phyloP scores from a whole-genome alignment of 2,113 vertebrate species.

The Trematomus loennbergii region DNA sequence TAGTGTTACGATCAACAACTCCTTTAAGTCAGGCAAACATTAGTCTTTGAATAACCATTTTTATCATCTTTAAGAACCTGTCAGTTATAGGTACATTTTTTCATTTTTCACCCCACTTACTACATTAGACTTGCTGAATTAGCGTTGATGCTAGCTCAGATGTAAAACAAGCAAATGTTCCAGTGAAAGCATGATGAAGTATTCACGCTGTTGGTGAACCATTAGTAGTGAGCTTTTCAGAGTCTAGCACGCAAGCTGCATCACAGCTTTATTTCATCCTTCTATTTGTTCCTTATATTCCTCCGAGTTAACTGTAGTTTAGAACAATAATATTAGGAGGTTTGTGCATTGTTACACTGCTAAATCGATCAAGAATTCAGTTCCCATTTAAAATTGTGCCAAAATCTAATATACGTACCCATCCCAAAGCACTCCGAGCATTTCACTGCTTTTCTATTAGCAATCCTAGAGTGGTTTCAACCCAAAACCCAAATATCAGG shows the following conservation, averaged over 20 bases:
- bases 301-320: background rate
- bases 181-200: conserved; percentile 45
- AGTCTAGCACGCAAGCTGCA: background rate
- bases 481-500: conserved; percentile 1
- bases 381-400: background rate
- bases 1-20: background rate
- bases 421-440: background rate
- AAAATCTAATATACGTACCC: background rate
- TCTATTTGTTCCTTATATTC: background rate
- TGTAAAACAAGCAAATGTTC: conserved; percentile 36
- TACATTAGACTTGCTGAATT: background rate
- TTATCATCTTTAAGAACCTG: background rate
- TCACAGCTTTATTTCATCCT: background rate
- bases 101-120: conserved; percentile 4
- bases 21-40: background rate
- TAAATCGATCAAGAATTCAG: background rate
- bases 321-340: background rate
- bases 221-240: conserved; percentile 4
- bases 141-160: conserved; percentile 23
- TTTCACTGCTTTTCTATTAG: background rate
- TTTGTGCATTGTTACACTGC: background rate
- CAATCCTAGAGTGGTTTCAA: conserved; percentile 17
- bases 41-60: conserved; percentile 26
- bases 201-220: conserved; percentile 41
- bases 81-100: conserved; percentile 12